A percentile compares a stretch with the other conserved stretches of the same genome.
phyloP scores from a whole-genome alignment of 2,797 vertebrate genomes.

The Notoglanidium macrostoma region DNA sequence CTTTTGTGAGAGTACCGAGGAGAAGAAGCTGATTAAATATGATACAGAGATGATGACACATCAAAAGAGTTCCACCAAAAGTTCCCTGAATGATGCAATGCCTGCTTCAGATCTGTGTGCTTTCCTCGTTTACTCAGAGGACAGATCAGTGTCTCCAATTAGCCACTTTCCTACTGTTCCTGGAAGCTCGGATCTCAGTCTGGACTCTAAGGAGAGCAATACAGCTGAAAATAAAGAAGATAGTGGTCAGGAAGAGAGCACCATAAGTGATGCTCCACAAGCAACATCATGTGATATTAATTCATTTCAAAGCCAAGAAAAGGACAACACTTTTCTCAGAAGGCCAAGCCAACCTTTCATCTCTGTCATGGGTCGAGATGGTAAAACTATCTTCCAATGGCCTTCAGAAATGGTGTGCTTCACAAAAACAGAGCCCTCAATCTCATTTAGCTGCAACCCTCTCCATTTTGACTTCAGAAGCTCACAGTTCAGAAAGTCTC shows the following conservation, averaged over 20 bases:
- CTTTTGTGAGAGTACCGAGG: constrained; percentile 82
- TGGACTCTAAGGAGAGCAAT: constrained; percentile 48
- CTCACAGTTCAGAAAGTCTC: constrained; percentile 65
- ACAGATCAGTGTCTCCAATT: constrained; percentile 46
- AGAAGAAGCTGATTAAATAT: constrained; percentile 56
- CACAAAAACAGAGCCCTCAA: constrained; percentile 76
- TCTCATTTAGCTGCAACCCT: constrained; percentile 87
- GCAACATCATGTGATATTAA: constrained; percentile 55
- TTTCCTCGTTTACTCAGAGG: constrained; percentile 60
- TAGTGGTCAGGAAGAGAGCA: constrained; percentile 22
- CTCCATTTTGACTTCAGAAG: constrained; percentile 85
- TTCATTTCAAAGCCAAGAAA: constrained; percentile 45
- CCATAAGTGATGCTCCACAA: constrained; percentile 9
- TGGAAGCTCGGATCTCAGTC: constrained; percentile 36
- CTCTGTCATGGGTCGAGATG: constrained; percentile 79
- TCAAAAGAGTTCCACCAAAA: constrained; percentile 59
- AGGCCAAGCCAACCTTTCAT: constrained; percentile 74
- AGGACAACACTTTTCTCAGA: constrained; percentile 48
- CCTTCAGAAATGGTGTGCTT: constrained; percentile 85
- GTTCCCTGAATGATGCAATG: constrained; percentile 13
- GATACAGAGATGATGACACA: constrained; percentile 19
- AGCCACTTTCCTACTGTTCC: constrained; percentile 39
- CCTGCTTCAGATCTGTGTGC: constrained; percentile 60
- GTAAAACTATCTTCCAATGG: constrained; percentile 83
- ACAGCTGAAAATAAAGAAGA: constrained; percentile 43